Evolutionary conservation across 2,888 invertebrate species (phyloP).

Genomic region (Meiosimyza decipiens): DNA sequence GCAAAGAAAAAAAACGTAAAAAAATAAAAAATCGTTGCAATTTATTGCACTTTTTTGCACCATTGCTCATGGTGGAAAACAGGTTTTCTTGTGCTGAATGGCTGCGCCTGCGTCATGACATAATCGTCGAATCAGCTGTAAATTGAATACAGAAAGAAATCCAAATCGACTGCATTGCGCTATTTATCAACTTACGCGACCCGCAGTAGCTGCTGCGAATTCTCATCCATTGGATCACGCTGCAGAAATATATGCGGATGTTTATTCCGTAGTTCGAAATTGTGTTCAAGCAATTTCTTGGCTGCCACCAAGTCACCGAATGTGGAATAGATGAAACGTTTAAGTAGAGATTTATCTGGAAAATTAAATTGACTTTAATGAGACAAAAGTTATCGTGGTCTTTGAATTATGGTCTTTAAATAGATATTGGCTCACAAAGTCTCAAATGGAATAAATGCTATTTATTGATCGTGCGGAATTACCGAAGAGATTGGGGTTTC

Average conservation of each 20-base stretch:
- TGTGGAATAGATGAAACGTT: slow-evolving; percentile 60
- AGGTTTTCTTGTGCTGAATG: slow-evolving; percentile 8
- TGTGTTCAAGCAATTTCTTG: slow-evolving; percentile 60
- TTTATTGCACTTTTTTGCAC: slow-evolving; percentile 10
- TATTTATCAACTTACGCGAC: slow-evolving; percentile 57
- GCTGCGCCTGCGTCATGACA: slow-evolving; percentile 2
- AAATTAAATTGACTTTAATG: neutral
- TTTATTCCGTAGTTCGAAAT: slow-evolving; percentile 69
- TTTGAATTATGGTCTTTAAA: too few relatives aligned
- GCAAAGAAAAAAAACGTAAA: neutral
- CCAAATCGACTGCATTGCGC: neutral
- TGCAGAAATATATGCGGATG: slow-evolving; percentile 70
- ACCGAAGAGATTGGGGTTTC: too few relatives aligned
- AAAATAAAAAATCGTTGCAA: neutral
- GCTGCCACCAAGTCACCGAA: slow-evolving; percentile 57
- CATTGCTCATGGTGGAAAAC: neutral
- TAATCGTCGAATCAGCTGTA: slow-evolving; percentile 7
- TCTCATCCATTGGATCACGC: slow-evolving; percentile 67
- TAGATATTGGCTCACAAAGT: too few relatives aligned
- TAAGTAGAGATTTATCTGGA: slow-evolving; percentile 56
- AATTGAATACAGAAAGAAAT: neutral
- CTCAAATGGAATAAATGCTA: too few relatives aligned
- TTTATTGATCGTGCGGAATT: too few relatives aligned
- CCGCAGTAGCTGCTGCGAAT: slow-evolving; percentile 58
- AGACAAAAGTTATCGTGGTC: too few relatives aligned